phyloP scores from a whole-genome alignment of 2,797 vertebrate genomes.

The Natrix natrix region DNA sequence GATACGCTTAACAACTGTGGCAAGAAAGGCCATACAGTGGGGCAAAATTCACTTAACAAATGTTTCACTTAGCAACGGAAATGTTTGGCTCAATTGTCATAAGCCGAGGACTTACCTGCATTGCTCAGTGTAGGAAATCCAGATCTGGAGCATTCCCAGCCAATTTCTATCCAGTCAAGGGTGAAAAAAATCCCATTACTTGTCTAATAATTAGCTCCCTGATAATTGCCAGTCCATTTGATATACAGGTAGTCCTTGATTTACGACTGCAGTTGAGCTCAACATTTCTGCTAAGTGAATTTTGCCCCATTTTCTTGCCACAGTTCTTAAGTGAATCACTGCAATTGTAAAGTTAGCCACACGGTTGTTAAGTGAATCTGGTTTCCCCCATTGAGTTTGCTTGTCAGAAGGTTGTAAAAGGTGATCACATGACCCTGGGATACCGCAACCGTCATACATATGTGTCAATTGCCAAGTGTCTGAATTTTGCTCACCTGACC shows the following conservation, averaged over 20 bases:
- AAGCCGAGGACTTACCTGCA: background rate
- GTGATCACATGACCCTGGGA: background rate
- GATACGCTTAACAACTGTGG: no score
- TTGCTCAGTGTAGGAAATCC: background rate
- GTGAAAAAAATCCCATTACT: background rate
- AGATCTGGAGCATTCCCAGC: background rate
- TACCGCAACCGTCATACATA: background rate
- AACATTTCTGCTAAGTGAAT: no score
- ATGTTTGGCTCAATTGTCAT: no score
- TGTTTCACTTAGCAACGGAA: no score
- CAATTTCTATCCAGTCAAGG: background rate
- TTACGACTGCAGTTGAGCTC: no score
- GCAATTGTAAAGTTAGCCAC: no score
- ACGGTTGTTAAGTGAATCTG: background rate
- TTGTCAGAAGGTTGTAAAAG: background rate
- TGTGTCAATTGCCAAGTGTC: background rate
- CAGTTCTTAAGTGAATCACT: no score
- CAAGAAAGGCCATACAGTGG: no score
- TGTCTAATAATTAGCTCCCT: background rate
- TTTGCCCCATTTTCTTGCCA: no score
- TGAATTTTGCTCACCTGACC: background rate
- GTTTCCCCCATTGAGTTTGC: background rate
- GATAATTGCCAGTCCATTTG: background rate
- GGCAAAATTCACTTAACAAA: no score
- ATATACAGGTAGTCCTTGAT: background rate